These are phyloP conservation scores for Limnephilus auricula DNA, from an alignment of 2,888 invertebrate genomes.

Conservation along the genomic window DNA sequence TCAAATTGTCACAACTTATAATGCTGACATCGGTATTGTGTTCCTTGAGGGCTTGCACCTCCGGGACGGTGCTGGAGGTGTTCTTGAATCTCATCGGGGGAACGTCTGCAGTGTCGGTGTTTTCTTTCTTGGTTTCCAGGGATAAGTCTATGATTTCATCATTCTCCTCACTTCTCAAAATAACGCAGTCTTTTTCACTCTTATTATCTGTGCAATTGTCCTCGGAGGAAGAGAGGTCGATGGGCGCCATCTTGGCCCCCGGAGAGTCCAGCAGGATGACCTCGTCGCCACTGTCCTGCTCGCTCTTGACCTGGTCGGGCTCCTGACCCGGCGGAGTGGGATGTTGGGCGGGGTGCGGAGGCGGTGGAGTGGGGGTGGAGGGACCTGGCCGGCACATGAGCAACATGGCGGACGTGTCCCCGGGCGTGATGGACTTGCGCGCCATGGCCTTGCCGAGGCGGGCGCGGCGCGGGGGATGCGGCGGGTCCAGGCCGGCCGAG, in stretches of 20 bases:
- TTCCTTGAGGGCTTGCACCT: constrained; percentile 74
- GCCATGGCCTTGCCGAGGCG: constrained; percentile 84
- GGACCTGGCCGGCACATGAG: constrained; percentile 72
- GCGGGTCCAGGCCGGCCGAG: constrained; percentile 82
- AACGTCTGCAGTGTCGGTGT: constrained; percentile 5
- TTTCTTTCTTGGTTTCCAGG: constrained; percentile 59
- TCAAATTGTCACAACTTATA: constrained; percentile 67
- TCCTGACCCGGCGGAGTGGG: constrained; percentile 71
- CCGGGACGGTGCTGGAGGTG: constrained; percentile 66
- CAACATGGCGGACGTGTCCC: constrained; percentile 75
- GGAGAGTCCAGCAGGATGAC: constrained; percentile 64
- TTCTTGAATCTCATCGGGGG: constrained; percentile 45
- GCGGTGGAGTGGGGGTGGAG: constrained; percentile 74
- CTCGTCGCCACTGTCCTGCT: constrained; percentile 71
- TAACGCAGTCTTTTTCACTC: constrained; percentile 65
- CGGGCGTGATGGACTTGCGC: constrained; percentile 78
- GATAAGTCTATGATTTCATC: constrained; percentile 56
- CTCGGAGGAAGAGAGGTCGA: constrained; percentile 76
- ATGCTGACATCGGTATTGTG: constrained; percentile 69
- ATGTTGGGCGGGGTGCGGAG: constrained; percentile 75
- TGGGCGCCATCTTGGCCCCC: constrained; percentile 69
- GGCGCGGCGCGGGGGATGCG: constrained; percentile 79
- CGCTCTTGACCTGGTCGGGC: constrained; percentile 73
- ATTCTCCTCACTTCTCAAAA: constrained; percentile 65
- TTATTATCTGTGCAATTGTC: constrained; percentile 68